Evolutionary conservation across 2,113 vertebrate species (phyloP).

Genomic region (Clinocottus analis): DNA sequence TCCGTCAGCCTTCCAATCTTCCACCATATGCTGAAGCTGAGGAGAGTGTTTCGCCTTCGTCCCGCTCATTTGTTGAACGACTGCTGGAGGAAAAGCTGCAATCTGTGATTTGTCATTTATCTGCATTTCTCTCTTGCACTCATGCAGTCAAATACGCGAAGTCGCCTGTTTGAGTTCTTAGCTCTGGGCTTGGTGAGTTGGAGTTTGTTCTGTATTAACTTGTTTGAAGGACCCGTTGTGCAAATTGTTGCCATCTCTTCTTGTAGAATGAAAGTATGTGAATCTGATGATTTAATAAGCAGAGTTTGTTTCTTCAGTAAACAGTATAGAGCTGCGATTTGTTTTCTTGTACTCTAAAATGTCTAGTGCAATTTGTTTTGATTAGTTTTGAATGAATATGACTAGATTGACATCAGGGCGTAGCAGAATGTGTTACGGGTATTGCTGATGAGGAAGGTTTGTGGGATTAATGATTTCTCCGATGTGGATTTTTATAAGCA

Average conservation of each 20-base stretch:
- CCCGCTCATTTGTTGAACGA: conserved; percentile 40
- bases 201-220: conserved; percentile 16
- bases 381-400: not conserved
- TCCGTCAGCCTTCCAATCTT: conserved; percentile 41
- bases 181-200: conserved; percentile 82
- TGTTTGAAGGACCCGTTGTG: not conserved
- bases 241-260: not conserved
- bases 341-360: conserved; percentile 1
- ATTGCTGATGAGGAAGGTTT: not conserved
- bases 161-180: conserved; percentile 83
- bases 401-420: not conserved
- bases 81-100: conserved; percentile 40
- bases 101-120: conserved; percentile 41
- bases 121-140: conserved; percentile 15
- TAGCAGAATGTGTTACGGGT: not conserved
- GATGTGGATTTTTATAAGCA: not conserved
- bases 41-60: conserved; percentile 29
- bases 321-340: not conserved
- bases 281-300: not conserved
- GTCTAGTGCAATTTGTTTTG: not conserved
- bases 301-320: not conserved
- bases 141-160: conserved; percentile 80
- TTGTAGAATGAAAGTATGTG: not conserved
- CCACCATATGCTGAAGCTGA: conserved; percentile 18
- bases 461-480: not conserved